Percentiles rank a stretch among this genome's conserved stretches.
Conservation (phyloP, 1,140 invertebrate genomes). For the Coenobita brevimanus region DNA sequence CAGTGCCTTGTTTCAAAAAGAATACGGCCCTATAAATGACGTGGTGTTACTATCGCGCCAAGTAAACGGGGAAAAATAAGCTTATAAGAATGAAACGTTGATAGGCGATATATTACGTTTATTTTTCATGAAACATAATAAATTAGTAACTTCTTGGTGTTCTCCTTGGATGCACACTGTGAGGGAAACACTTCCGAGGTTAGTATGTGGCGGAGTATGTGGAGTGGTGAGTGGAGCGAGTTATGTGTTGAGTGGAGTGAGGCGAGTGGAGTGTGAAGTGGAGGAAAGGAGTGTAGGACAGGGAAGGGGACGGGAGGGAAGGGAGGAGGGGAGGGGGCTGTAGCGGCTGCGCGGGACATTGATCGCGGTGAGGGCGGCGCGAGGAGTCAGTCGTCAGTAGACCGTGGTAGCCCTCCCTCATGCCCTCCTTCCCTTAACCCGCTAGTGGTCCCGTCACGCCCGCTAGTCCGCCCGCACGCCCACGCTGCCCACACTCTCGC, state of each 20-base stretch:
- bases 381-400: slow-evolving; percentile 25
- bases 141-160: no score
- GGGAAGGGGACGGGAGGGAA: not conserved
- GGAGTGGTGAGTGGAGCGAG: not conserved
- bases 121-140: no score
- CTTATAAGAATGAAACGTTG: no score
- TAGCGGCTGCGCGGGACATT: slow-evolving; percentile 45
- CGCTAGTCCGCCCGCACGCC: slow-evolving; percentile 35
- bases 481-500: slow-evolving; percentile 41
- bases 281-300: not conserved
- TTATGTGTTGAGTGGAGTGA: slow-evolving; percentile 9
- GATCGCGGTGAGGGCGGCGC: slow-evolving; percentile 24
- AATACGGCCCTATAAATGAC: no score
- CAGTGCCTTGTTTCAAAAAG: no score
- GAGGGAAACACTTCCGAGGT: no score
- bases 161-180: no score
- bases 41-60: no score
- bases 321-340: not conserved
- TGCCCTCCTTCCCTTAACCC: slow-evolving; percentile 26
- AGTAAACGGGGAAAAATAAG: no score
- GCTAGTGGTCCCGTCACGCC: slow-evolving; percentile 39
- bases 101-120: no score
- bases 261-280: not conserved
- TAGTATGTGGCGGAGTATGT: not conserved
- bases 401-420: slow-evolving; percentile 27